Base-by-base conservation (phyloP, 2,113 vertebrate genomes). In the Plectropomus leopardus region DNA sequence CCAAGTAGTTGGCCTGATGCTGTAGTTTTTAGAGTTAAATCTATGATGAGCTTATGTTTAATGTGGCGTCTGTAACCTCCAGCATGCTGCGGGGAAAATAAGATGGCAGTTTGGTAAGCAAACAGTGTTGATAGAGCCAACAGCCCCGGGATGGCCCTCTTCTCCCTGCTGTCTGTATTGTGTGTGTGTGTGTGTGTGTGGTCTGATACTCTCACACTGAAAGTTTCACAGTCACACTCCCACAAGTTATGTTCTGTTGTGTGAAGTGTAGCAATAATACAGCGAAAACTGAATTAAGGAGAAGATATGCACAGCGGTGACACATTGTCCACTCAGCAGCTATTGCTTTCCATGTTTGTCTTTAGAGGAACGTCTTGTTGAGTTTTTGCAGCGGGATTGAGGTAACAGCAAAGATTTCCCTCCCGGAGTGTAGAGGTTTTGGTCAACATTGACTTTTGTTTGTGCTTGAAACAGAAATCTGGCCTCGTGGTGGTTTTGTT, bases 61-160 rank as follows among this genome's bases (percentile, higher is more conserved):
- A 47, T 45, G 55, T 75, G 23, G 50, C 36, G 40, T 67, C 24
- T 63, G 42, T 51, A 8, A 45, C 67, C 57, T 68, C 21, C 19
- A 55, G 76, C 15, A 30, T 72, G 40, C 81, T 75, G 74, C 70
- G 78, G 78, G 76, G 78, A 80, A 90, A 89, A 72, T 82, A 48
- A 84, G 78, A 87, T 78, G 77, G 61, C 57, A 80, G 57, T 23
- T 70, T 36, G 81, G 84, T 89, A 78, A 89, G 82, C 66, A 83
- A 83, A 71, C 70, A 73, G 26, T 76, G 76, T 59, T 75, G 84
- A 90, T 65, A 30, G 42, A 86, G 64, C 72, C 76, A 83, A 78
- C 42, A 69, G 80, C 71, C 65, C 21, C 32, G 10, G 64, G 72
- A 40, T 32, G 50, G 40, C 34, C 30, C 24, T 73, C 60, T 73